Base-by-base conservation (phyloP, 2,113 vertebrate genomes). In the Mirza zaza region DNA sequence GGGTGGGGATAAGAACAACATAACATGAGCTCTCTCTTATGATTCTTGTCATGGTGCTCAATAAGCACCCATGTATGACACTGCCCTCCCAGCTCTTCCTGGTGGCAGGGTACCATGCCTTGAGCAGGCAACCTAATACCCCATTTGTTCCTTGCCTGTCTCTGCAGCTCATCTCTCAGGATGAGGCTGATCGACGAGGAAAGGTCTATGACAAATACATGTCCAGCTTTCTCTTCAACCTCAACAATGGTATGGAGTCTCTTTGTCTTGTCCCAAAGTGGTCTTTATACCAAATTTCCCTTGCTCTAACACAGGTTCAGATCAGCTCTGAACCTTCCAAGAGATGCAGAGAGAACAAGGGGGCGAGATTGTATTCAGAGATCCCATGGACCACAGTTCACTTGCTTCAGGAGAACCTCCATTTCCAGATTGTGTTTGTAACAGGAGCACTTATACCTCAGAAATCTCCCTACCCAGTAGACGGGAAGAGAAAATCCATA, bases 211-310 rank as follows among this genome's bases (percentile, higher is more conserved):
- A 99, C 98, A 99, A 99, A 97, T 99, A 99, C 98, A 99, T 99
- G 99, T 99, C 99, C 96, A 99, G 99, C 98, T 99, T 99, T 98
- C 99, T 99, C 97, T 99, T 99, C 99, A 99, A 99, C 97, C 99
- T 99, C 95, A 99, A 99, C 98, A 99, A 99, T 0, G 99, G 99
- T 99, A 99, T 27, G 91, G 67, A 52, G 11, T 34, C 73, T 65
- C 18, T 42, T 52, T 71, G 59, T 81, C 70, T 95, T 21, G 1
- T 80, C 13, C 68, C 75, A 36, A 12, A 8, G 18, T 95, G 27
- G 75, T 65, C 65, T 80, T 76, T 6, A 52, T 93, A 36, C 45
- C 27, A 90, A 55, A 25, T 59, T 68, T 12, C 36, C 12, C 57
- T 71, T 77, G 81, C 27, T 8, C 0, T 23, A n/a, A 13, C 50